These are phyloP conservation scores for Amphiprion ocellaris DNA, from an alignment of 2,113 vertebrate genomes.

Conservation along the genomic window DNA sequence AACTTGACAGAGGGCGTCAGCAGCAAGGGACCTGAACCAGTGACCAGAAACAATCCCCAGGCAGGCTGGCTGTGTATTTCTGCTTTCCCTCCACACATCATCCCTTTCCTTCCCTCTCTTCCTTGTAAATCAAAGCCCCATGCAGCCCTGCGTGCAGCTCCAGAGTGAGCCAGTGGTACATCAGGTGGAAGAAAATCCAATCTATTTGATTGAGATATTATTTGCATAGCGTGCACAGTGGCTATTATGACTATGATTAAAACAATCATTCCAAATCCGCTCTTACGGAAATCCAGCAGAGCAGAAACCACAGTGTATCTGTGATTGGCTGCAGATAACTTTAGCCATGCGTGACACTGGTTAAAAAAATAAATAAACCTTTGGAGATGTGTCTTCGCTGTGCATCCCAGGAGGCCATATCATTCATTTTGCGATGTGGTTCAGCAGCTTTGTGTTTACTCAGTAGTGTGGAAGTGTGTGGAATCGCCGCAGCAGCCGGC, in stretches of 20 bases:
- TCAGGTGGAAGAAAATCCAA: conserved; percentile 77
- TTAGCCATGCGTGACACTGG: conserved; percentile 27
- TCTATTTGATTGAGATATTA: conserved; percentile 66
- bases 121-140: conserved; percentile 58
- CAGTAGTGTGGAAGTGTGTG: conserved; percentile 48
- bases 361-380: conserved; percentile 1
- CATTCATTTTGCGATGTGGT: conserved; percentile 45
- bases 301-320: conserved; percentile 43
- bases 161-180: conserved; percentile 28
- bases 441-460: conserved; percentile 57
- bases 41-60: conserved; percentile 76
- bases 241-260: conserved; percentile 65
- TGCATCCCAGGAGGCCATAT: conserved; percentile 39
- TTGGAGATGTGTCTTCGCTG: conserved; percentile 4
- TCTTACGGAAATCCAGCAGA: conserved; percentile 44
- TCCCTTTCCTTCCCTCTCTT: not conserved
- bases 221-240: conserved; percentile 57
- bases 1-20: conserved; percentile 72
- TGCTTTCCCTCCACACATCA: conserved; percentile 21
- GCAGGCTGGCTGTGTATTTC: conserved; percentile 58
- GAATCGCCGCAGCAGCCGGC: conserved; percentile 16
- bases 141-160: conserved; percentile 14
- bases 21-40: conserved; percentile 74
- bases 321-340: conserved; percentile 56
- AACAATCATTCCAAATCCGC: conserved; percentile 58